A percentile compares a stretch with the other conserved stretches of the same genome.
phyloP scores from a whole-genome alignment of 2,113 vertebrate genomes.

The Tonatia bakeri region DNA sequence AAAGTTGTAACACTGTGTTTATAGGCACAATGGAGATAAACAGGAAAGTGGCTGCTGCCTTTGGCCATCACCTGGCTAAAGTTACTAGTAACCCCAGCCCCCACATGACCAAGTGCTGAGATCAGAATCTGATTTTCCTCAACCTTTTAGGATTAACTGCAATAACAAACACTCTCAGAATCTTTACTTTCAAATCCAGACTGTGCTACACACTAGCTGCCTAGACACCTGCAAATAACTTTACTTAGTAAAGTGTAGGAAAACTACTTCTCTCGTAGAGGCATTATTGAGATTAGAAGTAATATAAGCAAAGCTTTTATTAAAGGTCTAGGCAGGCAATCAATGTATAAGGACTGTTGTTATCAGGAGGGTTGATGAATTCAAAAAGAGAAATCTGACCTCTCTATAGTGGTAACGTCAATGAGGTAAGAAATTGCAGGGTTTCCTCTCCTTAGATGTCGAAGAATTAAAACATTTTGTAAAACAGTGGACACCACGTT shows the following conservation, averaged over 20 bases:
- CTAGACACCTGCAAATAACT: background rate
- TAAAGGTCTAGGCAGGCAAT: background rate
- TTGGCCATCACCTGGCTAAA: background rate
- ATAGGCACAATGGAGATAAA: background rate
- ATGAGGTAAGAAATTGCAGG: conserved; percentile 15
- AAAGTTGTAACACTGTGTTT: background rate
- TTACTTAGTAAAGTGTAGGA: background rate
- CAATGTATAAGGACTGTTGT: conserved; percentile 3
- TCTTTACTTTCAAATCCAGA: background rate
- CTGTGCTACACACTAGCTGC: background rate
- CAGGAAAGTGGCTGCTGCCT: background rate
- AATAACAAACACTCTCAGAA: background rate
- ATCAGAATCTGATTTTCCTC: background rate
- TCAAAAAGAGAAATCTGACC: conserved; percentile 33
- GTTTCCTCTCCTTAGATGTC: background rate
- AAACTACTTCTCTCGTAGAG: background rate
- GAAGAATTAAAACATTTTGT: conserved; percentile 27
- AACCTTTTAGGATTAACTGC: background rate
- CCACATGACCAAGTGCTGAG: background rate
- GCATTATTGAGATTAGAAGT: conserved; percentile 6
- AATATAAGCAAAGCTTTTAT: background rate
- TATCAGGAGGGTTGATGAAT: background rate
- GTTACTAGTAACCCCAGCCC: background rate
- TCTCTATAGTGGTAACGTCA: background rate
- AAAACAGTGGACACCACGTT: conserved; percentile 32